Conservation (phyloP, 2,113 vertebrate genomes). For the Heteronetta atricapilla region DNA sequence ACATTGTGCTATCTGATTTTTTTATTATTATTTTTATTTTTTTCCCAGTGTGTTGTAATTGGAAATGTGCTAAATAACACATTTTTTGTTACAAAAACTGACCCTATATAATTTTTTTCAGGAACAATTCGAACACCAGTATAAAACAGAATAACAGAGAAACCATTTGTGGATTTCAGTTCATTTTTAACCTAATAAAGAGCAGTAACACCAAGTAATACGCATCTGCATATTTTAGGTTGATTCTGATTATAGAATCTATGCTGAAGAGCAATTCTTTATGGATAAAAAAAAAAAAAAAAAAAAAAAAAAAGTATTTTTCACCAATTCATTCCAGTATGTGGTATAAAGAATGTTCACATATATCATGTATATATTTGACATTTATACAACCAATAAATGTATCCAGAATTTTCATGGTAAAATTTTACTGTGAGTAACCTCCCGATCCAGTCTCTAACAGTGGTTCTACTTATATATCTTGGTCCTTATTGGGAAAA, state of each 20-base stretch:
- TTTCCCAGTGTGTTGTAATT: neutral
- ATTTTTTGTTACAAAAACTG: neutral
- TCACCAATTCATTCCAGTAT: neutral
- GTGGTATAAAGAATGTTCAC: neutral
- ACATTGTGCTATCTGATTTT: neutral
- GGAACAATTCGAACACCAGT: neutral
- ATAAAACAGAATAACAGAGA: neutral
- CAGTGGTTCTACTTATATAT: neutral
- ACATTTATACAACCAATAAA: neutral
- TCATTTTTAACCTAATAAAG: neutral
- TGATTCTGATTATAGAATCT: neutral
- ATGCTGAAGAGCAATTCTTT: neutral
- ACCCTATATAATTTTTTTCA: neutral
- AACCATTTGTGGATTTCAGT: neutral
- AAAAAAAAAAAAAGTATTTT: neutral
- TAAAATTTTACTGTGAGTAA: neutral
- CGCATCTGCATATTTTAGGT: neutral
- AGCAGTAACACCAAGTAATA: neutral
- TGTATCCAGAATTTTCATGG: neutral
- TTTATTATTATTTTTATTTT: neutral
- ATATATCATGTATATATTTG: neutral
- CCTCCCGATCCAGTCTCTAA: rapidly evolving
- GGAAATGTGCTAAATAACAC: constrained; percentile 5
- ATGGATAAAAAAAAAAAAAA: neutral
- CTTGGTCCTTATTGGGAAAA: neutral